Percentiles rank a stretch among this genome's conserved stretches.
Conservation (phyloP, 2,888 invertebrate species). For the Phaedon cochleariae region DNA sequence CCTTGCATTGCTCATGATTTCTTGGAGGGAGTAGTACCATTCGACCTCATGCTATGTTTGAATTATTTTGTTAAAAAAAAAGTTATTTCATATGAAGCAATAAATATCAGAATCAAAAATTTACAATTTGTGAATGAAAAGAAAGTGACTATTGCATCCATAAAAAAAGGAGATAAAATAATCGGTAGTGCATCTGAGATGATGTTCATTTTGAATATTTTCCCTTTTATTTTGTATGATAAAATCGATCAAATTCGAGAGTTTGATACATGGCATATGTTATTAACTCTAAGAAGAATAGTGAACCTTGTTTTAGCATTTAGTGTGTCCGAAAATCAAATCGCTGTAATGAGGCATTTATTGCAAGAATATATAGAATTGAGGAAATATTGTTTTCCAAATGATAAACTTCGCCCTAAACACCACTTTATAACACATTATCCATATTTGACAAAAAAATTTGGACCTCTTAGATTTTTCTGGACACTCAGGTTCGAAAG, state of each 20-base stretch:
- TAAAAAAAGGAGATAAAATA: neutral
- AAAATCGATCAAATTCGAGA: neutral
- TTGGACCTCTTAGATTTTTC: neutral
- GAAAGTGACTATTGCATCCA: neutral
- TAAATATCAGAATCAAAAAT: neutral
- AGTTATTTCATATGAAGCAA: neutral
- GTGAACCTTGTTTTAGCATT: constrained; percentile 17
- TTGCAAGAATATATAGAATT: constrained; percentile 10
- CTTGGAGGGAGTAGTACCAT: constrained; percentile 37
- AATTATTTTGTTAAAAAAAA: constrained; percentile 25
- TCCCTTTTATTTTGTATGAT: neutral
- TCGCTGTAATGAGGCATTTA: neutral
- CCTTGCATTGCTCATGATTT: constrained; percentile 40
- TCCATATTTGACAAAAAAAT: neutral
- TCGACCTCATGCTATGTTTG: constrained; percentile 37
- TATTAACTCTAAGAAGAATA: constrained; percentile 26
- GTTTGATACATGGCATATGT: constrained; percentile 7
- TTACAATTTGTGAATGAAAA: neutral
- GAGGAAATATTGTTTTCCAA: constrained; percentile 16
- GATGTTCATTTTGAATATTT: neutral
- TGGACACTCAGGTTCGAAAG: neutral
- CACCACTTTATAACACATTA: constrained; percentile 14
- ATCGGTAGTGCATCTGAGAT: constrained; percentile 4
- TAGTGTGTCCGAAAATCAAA: constrained; percentile 10
- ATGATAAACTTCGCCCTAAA: constrained; percentile 39